These are phyloP conservation scores for Neolamprologus kungweensis DNA, from an alignment of 2,113 vertebrate genomes.

Conservation along the genomic window DNA sequence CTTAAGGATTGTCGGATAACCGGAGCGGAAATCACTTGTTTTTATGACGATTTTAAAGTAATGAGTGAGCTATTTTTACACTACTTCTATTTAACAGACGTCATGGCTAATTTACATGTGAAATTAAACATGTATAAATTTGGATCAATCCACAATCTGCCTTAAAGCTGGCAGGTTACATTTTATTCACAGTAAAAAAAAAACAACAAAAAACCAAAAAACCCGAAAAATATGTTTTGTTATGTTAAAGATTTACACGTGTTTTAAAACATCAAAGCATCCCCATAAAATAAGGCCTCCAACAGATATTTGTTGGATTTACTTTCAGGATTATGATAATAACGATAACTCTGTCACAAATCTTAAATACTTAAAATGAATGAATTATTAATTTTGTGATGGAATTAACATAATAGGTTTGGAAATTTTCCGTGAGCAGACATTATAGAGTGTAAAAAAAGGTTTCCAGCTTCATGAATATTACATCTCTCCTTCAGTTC, in stretches of 20 bases:
- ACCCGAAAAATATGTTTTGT: background rate
- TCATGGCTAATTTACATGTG: background rate
- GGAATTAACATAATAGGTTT: background rate
- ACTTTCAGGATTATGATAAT: background rate
- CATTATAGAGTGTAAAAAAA: background rate
- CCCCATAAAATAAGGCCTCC: background rate
- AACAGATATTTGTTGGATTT: background rate
- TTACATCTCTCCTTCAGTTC: background rate
- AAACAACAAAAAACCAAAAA: fast-evolving
- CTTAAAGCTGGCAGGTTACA: background rate
- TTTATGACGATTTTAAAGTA: background rate
- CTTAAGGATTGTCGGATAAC: background rate
- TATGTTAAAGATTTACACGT: background rate
- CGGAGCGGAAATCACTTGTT: background rate
- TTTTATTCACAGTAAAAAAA: background rate
- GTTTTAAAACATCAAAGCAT: background rate
- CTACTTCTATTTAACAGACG: background rate
- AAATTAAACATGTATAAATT: background rate
- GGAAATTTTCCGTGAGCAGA: background rate
- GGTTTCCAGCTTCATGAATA: background rate
- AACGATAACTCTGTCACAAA: background rate
- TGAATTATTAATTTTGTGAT: background rate
- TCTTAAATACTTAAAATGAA: background rate
- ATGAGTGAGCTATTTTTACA: background rate
- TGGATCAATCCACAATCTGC: background rate